Conservation (phyloP, 2,113 vertebrate species). For the Rhombomys opimus region DNA sequence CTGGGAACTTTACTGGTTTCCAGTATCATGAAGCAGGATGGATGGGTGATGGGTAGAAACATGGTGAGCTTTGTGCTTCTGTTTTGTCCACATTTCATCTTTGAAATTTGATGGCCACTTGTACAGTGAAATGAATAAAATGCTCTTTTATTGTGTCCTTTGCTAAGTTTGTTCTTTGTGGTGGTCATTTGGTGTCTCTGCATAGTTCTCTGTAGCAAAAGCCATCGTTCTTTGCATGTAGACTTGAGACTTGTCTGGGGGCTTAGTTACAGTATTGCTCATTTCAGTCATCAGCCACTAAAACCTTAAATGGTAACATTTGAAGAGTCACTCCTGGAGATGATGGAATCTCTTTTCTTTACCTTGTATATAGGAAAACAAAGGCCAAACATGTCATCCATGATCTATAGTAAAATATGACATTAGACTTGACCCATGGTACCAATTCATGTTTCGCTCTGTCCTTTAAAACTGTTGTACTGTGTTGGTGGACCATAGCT, state of each 20-base stretch:
- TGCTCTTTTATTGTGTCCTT: neutral
- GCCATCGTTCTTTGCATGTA: neutral
- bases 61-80: slow-evolving; percentile 1
- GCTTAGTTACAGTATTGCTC: neutral
- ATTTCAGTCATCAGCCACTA: neutral
- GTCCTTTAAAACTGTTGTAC: neutral
- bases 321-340: neutral
- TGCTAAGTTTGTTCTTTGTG: neutral
- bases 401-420: neutral
- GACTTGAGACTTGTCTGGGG: neutral
- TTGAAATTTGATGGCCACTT: neutral
- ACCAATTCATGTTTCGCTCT: neutral
- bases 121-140: neutral
- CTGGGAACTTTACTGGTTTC: slow-evolving; percentile 47
- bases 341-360: neutral
- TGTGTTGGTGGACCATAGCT: neutral
- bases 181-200: neutral
- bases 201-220: neutral
- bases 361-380: neutral
- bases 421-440: too few species aligned
- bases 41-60: slow-evolving; percentile 40
- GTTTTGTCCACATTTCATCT: slow-evolving; percentile 21
- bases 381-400: neutral
- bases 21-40: slow-evolving; percentile 55
- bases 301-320: neutral